A percentile compares a stretch with the other conserved stretches of the same genome.
These are phyloP conservation scores for Lichenostomus cassidix DNA, from an alignment of 2,113 vertebrate species.

Conservation along the genomic window DNA sequence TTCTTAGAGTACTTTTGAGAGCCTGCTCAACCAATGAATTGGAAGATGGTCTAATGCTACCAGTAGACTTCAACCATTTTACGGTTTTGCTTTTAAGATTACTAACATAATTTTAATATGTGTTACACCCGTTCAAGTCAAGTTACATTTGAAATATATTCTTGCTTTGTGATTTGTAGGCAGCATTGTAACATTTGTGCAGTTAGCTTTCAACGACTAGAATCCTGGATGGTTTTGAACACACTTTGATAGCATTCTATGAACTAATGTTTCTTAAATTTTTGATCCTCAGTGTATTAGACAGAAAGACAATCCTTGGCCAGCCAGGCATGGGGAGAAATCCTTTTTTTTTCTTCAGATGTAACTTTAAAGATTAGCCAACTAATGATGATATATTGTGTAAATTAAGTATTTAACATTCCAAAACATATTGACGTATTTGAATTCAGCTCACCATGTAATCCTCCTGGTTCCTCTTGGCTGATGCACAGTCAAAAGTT, in stretches of 20 bases:
- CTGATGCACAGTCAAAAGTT: constrained; percentile 23
- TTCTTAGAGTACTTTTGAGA: not conserved
- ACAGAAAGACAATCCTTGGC: not conserved
- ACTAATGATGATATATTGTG: constrained; percentile 20
- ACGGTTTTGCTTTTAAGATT: not conserved
- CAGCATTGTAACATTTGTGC: not conserved
- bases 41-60: not conserved
- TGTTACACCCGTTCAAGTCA: not conserved
- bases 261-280: not conserved
- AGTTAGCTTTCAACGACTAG: not conserved
- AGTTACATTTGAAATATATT: not conserved
- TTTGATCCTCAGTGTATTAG: not conserved
- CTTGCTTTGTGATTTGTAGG: not conserved
- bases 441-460: constrained; percentile 26
- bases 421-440: constrained; percentile 33
- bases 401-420: constrained; percentile 54
- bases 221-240: not conserved
- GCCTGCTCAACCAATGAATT: not conserved
- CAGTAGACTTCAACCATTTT: not conserved
- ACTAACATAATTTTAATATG: not conserved
- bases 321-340: not conserved
- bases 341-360: not conserved
- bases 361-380: constrained; percentile 12
- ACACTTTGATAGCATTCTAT: not conserved
- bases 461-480: constrained; percentile 56